Evolutionary conservation across 2,888 invertebrate genomes (phyloP).

Genomic region (Eilema caniola): DNA sequence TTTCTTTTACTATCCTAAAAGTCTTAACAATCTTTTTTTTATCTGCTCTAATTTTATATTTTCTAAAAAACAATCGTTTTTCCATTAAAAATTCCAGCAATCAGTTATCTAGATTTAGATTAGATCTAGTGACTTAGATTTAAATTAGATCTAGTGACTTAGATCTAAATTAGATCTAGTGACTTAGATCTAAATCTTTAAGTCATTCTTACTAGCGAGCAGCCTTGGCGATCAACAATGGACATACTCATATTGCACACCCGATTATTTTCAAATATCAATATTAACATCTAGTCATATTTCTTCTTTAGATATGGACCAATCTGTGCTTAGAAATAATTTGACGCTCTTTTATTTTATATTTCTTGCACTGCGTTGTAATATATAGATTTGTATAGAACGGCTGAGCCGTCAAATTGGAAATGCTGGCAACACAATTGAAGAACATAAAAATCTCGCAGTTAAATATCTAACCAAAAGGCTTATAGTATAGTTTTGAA

Average conservation of each 20-base stretch:
- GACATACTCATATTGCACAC: too few relatives aligned
- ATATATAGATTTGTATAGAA: slow-evolving; percentile 13
- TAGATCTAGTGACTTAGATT: too few relatives aligned
- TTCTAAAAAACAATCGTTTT: background rate
- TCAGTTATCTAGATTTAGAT: background rate
- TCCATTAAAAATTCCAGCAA: background rate
- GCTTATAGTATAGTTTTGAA: too few relatives aligned
- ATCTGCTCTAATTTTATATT: background rate
- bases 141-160: too few relatives aligned
- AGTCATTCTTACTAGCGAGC: background rate
- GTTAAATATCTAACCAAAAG: too few relatives aligned
- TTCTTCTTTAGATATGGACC: slow-evolving; percentile 19
- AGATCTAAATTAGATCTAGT: too few relatives aligned
- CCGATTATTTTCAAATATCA: too few relatives aligned
- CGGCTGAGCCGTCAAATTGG: slow-evolving; percentile 26
- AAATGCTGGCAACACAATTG: slow-evolving; percentile 34
- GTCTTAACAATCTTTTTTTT: background rate
- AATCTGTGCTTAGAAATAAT: slow-evolving; percentile 14
- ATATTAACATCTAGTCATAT: slow-evolving; percentile 30
- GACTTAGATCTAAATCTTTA: background rate
- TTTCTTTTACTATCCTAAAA: background rate
- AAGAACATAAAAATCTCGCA: background rate
- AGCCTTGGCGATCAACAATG: too few relatives aligned
- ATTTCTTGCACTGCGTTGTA: background rate
- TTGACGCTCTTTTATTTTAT: background rate